Conservation (phyloP, 92 coral and sea anemone genomes). For the Palythoa heliodiscus region DNA sequence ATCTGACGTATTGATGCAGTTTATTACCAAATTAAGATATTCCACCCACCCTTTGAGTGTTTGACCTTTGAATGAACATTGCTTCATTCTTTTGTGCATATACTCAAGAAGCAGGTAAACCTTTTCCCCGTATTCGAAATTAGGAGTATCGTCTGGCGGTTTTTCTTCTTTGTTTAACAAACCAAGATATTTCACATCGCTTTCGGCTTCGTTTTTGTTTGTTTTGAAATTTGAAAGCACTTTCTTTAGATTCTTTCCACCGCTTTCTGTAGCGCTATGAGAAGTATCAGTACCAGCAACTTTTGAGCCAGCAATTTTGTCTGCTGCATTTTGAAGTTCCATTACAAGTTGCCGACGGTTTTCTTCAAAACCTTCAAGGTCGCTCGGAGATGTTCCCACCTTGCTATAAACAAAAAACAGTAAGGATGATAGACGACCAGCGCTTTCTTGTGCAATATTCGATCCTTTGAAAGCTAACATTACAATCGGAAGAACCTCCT, state of each 20-base stretch:
- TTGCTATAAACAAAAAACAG: constrained; percentile 22
- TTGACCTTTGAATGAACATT: background rate
- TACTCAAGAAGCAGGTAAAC: constrained; percentile 16
- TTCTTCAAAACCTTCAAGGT: constrained; percentile 25
- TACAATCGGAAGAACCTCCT: constrained; percentile 20
- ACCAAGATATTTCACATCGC: constrained; percentile 27
- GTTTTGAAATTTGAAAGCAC: constrained; percentile 13
- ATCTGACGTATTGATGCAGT: constrained; percentile 18
- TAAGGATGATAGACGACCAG: constrained; percentile 19
- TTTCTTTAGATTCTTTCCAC: background rate
- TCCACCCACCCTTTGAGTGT: constrained; percentile 17
- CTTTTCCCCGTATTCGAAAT: constrained; percentile 25
- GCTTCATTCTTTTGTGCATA: constrained; percentile 4
- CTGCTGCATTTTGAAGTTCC: constrained; percentile 31
- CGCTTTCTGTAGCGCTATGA: background rate
- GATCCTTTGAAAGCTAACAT: constrained; percentile 28
- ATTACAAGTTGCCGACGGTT: constrained; percentile 29
- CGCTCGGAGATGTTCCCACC: constrained; percentile 5
- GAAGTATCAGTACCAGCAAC: constrained; percentile 8
- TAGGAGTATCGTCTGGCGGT: constrained; percentile 24
- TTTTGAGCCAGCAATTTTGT: constrained; percentile 21
- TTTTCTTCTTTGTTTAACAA: constrained; percentile 13
- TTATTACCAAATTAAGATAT: constrained; percentile 2
- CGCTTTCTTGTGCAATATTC: constrained; percentile 28
- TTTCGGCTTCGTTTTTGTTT: background rate